phyloP scores from a whole-genome alignment of 1,140 invertebrate genomes.

The Amphibalanus amphitrite region DNA sequence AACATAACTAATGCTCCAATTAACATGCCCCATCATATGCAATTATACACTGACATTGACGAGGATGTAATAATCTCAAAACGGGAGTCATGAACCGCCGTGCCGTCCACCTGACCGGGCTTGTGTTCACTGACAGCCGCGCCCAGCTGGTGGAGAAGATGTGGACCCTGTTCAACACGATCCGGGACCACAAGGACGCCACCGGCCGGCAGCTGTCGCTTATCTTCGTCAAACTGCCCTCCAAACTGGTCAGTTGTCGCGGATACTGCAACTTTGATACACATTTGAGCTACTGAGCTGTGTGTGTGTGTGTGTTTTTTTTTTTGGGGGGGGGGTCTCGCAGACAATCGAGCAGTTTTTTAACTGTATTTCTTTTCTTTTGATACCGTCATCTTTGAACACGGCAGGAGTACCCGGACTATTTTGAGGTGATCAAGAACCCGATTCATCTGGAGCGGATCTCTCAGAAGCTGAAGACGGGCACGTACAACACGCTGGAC shows the following conservation, averaged over 20 bases:
- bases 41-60: too few species aligned
- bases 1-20: too few species aligned
- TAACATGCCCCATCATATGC: too few species aligned
- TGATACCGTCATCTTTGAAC: slow-evolving; percentile 12
- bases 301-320: slow-evolving; percentile 6
- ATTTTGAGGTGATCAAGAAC: slow-evolving; percentile 93
- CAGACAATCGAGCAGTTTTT: neutral
- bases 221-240: slow-evolving; percentile 76
- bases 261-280: too few species aligned
- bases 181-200: slow-evolving; percentile 13
- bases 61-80: too few species aligned
- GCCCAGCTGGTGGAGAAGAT: slow-evolving; percentile 9
- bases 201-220: slow-evolving; percentile 71
- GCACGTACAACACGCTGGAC: slow-evolving; percentile 63
- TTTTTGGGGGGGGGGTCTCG: slow-evolving; percentile 5
- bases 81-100: too few species aligned
- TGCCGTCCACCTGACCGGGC: too few species aligned
- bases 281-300: too few species aligned
- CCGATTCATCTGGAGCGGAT: slow-evolving; percentile 97
- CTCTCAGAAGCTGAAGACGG: slow-evolving; percentile 61
- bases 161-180: slow-evolving; percentile 11
- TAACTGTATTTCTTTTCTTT: slow-evolving; percentile 9
- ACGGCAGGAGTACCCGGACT: slow-evolving; percentile 76
- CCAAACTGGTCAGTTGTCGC: neutral
- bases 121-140: neutral